Percentiles rank a stretch among this genome's conserved stretches.
These are phyloP conservation scores for Mythimna vitellina DNA, from an alignment of 2,888 invertebrate genomes.

Conservation along the genomic window DNA sequence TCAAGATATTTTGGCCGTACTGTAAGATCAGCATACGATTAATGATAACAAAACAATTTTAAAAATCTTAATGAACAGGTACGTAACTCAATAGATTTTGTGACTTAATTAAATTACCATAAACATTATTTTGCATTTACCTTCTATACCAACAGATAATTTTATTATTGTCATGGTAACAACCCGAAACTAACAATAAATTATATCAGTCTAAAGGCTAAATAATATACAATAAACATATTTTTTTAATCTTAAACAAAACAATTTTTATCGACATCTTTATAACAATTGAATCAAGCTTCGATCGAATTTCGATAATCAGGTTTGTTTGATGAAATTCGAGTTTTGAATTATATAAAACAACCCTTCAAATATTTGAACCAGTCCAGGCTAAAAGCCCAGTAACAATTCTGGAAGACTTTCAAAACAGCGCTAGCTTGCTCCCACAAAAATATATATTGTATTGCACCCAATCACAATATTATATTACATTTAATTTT, in stretches of 20 bases:
- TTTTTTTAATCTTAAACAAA: slow-evolving; percentile 9
- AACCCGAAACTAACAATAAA: slow-evolving; percentile 10
- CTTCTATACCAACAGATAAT: background rate
- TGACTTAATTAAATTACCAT: slow-evolving; percentile 31
- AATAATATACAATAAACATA: no score
- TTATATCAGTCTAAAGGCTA: no score
- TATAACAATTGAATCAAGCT: slow-evolving; percentile 4
- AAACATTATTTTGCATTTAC: slow-evolving; percentile 15
- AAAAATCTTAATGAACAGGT: slow-evolving; percentile 22
- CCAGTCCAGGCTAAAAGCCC: background rate
- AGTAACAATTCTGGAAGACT: background rate
- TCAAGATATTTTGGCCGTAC: no score
- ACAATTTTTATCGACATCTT: background rate
- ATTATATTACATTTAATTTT: slow-evolving; percentile 59
- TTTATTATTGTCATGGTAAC: slow-evolving; percentile 49
- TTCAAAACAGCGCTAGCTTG: slow-evolving; percentile 2
- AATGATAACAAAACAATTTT: background rate
- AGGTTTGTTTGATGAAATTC: background rate
- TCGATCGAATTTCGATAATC: background rate
- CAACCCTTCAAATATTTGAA: background rate
- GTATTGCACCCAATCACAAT: slow-evolving; percentile 1
- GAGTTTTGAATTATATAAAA: background rate
- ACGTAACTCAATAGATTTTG: slow-evolving; percentile 40
- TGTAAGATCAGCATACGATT: no score
- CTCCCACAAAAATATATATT: background rate